Conservation (phyloP, 2,888 invertebrate genomes). For the Cerastis rubricosa region DNA sequence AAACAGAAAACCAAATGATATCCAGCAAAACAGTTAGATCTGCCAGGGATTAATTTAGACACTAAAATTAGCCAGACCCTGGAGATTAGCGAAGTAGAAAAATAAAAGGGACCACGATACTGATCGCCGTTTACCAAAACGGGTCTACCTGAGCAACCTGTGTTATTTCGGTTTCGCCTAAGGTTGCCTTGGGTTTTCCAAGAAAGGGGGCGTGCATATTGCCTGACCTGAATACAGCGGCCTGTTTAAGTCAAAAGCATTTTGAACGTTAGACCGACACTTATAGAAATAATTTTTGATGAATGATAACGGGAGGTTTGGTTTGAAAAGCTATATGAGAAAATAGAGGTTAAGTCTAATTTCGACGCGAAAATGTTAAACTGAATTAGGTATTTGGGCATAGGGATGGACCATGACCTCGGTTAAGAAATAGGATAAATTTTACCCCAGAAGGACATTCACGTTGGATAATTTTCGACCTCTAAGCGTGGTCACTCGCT, state of each 20-base stretch:
- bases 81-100: conserved; percentile 28
- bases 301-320: conserved; percentile 5
- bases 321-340: background rate
- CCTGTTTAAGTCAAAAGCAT: conserved; percentile 35
- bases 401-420: background rate
- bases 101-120: conserved; percentile 52
- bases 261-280: conserved; percentile 22
- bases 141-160: conserved; percentile 57
- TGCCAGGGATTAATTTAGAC: conserved; percentile 10
- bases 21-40: conserved; percentile 5
- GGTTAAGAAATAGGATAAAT: background rate
- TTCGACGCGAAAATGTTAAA: no score
- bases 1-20: background rate
- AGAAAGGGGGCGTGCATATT: conserved; percentile 57
- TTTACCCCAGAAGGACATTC: background rate
- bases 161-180: conserved; percentile 41
- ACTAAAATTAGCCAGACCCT: conserved; percentile 21
- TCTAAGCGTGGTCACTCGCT: background rate
- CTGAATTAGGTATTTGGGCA: background rate
- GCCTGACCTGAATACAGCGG: conserved; percentile 59
- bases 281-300: conserved; percentile 30
- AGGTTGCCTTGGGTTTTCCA: conserved; percentile 52
- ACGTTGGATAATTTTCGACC: background rate
- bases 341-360: background rate
- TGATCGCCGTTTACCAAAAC: conserved; percentile 38